Evolutionary conservation across 1,140 invertebrate genomes (phyloP).

Genomic region (Lordiphosa stackelbergi): DNA sequence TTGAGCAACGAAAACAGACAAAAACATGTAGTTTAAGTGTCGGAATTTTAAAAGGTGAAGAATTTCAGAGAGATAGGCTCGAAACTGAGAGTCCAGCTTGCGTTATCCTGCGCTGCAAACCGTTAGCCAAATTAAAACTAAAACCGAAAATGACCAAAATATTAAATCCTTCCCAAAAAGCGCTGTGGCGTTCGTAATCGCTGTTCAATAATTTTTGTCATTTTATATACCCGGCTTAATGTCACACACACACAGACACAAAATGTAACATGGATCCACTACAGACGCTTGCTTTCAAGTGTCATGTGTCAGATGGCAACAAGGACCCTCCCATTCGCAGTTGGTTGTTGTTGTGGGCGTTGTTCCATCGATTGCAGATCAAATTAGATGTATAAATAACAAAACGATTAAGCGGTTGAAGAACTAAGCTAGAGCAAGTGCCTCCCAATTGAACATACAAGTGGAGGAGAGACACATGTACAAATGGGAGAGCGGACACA

Average conservation of each 20-base stretch:
- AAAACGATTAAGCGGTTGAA: constrained; percentile 71
- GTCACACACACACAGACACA: constrained; percentile 17
- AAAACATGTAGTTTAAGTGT: too few species aligned
- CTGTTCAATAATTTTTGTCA: constrained; percentile 71
- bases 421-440: constrained; percentile 53
- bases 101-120: too few species aligned
- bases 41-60: too few species aligned
- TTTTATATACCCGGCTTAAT: constrained; percentile 65
- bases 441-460: constrained; percentile 8
- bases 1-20: too few species aligned
- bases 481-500: constrained; percentile 18
- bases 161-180: constrained; percentile 28
- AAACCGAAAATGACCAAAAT: background rate
- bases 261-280: constrained; percentile 33
- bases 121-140: too few species aligned
- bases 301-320: constrained; percentile 54
- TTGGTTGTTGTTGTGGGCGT: constrained; percentile 40
- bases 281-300: constrained; percentile 63
- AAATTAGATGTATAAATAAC: constrained; percentile 76
- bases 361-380: constrained; percentile 60
- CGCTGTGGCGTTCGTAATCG: constrained; percentile 71
- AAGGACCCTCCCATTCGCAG: constrained; percentile 18
- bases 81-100: too few species aligned
- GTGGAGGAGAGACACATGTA: background rate
- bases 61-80: too few species aligned